These are phyloP conservation scores for Lerema accius DNA, from an alignment of 1,140 invertebrate species.

Conservation along the genomic window DNA sequence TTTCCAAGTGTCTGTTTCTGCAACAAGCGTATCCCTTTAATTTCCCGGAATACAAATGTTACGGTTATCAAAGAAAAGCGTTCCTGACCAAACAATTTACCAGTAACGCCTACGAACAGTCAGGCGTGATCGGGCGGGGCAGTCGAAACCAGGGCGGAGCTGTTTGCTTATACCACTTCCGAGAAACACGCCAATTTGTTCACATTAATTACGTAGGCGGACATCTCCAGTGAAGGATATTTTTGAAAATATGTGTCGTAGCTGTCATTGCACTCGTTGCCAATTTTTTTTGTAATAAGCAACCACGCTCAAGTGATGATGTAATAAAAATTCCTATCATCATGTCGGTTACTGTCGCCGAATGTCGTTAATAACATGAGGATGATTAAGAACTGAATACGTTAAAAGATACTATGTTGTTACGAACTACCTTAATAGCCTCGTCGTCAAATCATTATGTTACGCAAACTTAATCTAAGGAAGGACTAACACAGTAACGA, in stretches of 20 bases:
- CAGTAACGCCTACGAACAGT: slow-evolving; percentile 41
- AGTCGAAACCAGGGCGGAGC: slow-evolving; percentile 49
- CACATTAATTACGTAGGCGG: slow-evolving; percentile 53
- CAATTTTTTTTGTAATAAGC: slow-evolving; percentile 2
- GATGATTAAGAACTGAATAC: no score
- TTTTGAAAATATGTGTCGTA: not conserved
- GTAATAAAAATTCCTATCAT: no score
- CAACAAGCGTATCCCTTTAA: not conserved
- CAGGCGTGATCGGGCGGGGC: slow-evolving; percentile 63
- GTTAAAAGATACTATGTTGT: no score
- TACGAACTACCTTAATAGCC: no score
- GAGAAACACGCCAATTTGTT: slow-evolving; percentile 50
- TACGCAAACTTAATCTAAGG: no score
- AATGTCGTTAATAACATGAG: no score
- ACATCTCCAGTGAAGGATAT: slow-evolving; percentile 32
- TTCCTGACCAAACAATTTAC: slow-evolving; percentile 63
- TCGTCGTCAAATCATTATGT: no score
- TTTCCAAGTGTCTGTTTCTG: no score
- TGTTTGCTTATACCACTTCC: slow-evolving; percentile 32
- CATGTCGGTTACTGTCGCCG: no score
- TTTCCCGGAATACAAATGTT: slow-evolving; percentile 1
- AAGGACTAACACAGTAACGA: no score
- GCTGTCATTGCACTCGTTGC: no score
- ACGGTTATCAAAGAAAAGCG: slow-evolving; percentile 35
- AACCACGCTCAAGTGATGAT: no score